Evolutionary conservation across 1,140 invertebrate species (phyloP), one percentile per base, ranked within the genome.

Genomic region (Halyomorpha halys): DNA sequence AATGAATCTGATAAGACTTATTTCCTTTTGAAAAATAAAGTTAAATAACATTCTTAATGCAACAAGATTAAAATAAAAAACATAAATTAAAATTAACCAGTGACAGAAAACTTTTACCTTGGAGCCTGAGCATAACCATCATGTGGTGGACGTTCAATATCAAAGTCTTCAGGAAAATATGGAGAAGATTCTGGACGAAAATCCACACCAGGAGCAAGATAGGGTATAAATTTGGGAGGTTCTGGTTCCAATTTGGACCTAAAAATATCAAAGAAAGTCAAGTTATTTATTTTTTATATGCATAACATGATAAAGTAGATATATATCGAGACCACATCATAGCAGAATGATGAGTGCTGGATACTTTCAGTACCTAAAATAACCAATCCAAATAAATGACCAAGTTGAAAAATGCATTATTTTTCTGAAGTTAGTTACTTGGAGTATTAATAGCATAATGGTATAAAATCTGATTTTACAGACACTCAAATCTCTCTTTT

Each of bases 101-200:
- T 30, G 8, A 8, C 27, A 4, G 27, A 30, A 39, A 39, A 27
- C 13, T 23, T 21, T 63, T 68, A 71, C 72, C 68, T 81, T 3
- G 88, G 88, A 25, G 86, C 83, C 70, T 91, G 89, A 0, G 86
- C 83, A 71, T 91, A 87, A 13, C 85, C 85, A 65, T 91, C 89
- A 71, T 89, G 86, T 0, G 87, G 86, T 3, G 89, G 90, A 66
- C 88, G 79, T 69, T 91, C 89, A 69, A 94, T 87, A 71, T 93
- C 89, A 74, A 91, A 94, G 74, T 93, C 90, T 72, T 86, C 89
- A 0, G 91, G 90, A 76, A 93, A 92, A 75, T 90, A 91, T 0
- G 86, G 87, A n/a, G 87, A 90, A 0, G 86, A 88, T 66, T 92
- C 89, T 1, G 88, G 89, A n/a, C 86, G 79, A 74, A 90, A 91